Conservation (phyloP, 2,888 invertebrate genomes). For the Drepana falcataria region DNA sequence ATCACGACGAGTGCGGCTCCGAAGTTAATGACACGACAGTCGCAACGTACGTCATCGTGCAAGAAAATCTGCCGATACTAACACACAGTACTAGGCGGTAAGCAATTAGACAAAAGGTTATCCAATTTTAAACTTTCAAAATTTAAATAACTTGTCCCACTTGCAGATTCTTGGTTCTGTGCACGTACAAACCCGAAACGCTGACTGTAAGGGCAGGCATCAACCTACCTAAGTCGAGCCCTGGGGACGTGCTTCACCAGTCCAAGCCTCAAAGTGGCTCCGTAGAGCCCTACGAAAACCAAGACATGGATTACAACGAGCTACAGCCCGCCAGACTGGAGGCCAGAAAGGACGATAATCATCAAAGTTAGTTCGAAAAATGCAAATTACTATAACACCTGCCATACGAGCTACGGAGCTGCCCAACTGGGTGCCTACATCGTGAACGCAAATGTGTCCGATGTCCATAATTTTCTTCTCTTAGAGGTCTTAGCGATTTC, state of each 20-base stretch:
- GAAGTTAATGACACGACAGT: slow-evolving; percentile 88
- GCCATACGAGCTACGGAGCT: too few species aligned
- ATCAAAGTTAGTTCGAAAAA: slow-evolving; percentile 45
- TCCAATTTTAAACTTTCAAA: background rate
- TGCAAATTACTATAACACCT: too few species aligned
- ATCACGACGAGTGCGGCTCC: slow-evolving; percentile 86
- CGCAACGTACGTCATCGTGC: slow-evolving; percentile 89
- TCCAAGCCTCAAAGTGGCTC: slow-evolving; percentile 58
- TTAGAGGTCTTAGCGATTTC: too few species aligned
- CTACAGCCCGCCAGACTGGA: slow-evolving; percentile 69
- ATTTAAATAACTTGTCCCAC: background rate
- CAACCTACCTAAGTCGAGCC: slow-evolving; percentile 81
- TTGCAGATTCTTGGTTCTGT: slow-evolving; percentile 86
- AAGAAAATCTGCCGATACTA: slow-evolving; percentile 89
- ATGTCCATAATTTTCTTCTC: too few species aligned
- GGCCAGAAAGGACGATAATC: slow-evolving; percentile 54
- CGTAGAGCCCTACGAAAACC: slow-evolving; percentile 63
- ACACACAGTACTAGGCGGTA: slow-evolving; percentile 88
- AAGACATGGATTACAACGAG: slow-evolving; percentile 65
- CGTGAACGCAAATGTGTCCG: too few species aligned
- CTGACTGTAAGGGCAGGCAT: slow-evolving; percentile 89
- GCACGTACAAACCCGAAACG: slow-evolving; percentile 89
- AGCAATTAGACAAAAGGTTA: slow-evolving; percentile 4
- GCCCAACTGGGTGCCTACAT: too few species aligned
- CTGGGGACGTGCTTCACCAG: slow-evolving; percentile 66